phyloP scores from a whole-genome alignment of 2,113 vertebrate species.

The Plectropomus leopardus region DNA sequence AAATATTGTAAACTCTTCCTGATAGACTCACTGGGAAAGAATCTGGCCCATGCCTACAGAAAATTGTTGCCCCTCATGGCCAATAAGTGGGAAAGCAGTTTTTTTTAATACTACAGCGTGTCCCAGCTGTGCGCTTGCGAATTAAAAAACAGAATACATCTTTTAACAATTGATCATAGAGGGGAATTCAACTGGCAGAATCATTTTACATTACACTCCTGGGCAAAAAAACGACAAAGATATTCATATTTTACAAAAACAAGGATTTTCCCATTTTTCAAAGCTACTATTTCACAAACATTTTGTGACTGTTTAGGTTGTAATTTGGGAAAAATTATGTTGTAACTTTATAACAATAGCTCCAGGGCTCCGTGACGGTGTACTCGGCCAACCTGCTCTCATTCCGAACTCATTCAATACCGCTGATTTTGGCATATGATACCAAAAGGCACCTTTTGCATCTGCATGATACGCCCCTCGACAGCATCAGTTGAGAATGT shows the following conservation, averaged over 20 bases:
- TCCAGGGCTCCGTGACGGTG: too few species aligned
- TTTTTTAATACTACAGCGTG: neutral
- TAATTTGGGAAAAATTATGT: neutral
- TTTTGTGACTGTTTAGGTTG: neutral
- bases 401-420: too few species aligned
- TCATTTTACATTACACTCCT: slow-evolving; percentile 6
- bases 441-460: too few species aligned
- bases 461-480: too few species aligned
- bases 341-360: neutral
- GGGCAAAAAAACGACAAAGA: neutral
- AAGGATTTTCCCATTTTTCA: neutral
- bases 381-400: neutral
- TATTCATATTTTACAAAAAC: neutral
- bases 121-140: neutral
- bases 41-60: neutral
- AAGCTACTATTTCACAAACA: too few species aligned
- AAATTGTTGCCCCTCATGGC: neutral
- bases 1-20: neutral
- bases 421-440: too few species aligned
- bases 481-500: too few species aligned
- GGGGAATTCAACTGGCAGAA: neutral
- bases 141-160: slow-evolving; percentile 15
- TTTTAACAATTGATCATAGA: slow-evolving; percentile 2
- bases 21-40: neutral
- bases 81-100: neutral